Evolutionary conservation across 2,888 invertebrate species (phyloP).

Genomic region (Opisthograptis luteolata): DNA sequence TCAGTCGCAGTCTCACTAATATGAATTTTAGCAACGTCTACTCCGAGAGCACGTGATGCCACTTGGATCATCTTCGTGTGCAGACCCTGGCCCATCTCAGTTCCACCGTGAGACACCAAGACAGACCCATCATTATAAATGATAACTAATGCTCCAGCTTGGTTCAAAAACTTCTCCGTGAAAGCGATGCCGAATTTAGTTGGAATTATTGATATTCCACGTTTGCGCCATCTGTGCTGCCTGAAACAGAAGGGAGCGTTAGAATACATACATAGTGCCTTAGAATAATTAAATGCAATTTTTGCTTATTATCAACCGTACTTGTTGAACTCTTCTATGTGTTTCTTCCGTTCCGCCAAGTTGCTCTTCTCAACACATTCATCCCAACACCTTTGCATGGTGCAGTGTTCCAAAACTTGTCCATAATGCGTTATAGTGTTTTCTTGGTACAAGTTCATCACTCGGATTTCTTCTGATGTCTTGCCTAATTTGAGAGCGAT

Average conservation of each 20-base stretch:
- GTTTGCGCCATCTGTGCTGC: conserved; percentile 92
- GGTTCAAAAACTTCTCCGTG: conserved; percentile 90
- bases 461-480: conserved; percentile 86
- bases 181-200: conserved; percentile 94
- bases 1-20: conserved; percentile 94
- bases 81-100: conserved; percentile 98
- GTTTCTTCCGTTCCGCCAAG: conserved; percentile 82
- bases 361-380: conserved; percentile 89
- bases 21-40: conserved; percentile 89
- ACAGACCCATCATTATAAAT: conserved; percentile 96
- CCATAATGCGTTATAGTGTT: conserved; percentile 92
- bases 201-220: conserved; percentile 92
- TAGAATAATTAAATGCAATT: not conserved
- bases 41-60: conserved; percentile 89
- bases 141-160: conserved; percentile 94
- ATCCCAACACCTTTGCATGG: conserved; percentile 89
- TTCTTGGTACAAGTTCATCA: conserved; percentile 91
- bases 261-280: not conserved
- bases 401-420: conserved; percentile 89
- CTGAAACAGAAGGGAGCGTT: conserved; percentile 67
- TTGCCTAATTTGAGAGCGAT: conserved; percentile 88
- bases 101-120: conserved; percentile 94
- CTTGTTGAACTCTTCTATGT: conserved; percentile 89
- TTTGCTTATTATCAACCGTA: conserved; percentile 58
- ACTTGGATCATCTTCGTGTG: conserved; percentile 98